Evolutionary conservation across 2,888 invertebrate species (phyloP), one percentile per base, ranked within the genome.

Genomic region (Drosophila nigricruria): DNA sequence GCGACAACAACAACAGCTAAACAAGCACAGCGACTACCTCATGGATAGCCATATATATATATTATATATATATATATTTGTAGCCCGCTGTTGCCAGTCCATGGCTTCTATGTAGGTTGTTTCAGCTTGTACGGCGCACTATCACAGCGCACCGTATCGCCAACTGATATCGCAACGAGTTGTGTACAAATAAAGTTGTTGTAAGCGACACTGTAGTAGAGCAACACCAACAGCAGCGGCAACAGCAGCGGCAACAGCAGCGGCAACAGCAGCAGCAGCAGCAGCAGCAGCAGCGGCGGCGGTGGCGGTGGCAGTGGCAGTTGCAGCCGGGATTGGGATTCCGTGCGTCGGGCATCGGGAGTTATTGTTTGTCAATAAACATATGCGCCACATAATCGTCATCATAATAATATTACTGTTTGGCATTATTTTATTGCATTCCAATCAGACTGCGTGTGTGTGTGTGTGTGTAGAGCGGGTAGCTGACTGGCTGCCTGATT

Each of bases 351-450:
- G 57, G 40, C 52, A 57, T 30, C 52, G 45, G 54, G 52, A 52
- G 52, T 52, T 34, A 70, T 80, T 89, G 70, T 81, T 79, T 83
- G 79, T 83, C 89, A 83, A 87, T 79, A 84, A 81, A 87, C 84
- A 87, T 82, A 87, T 84, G 88, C 88, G 88, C 89, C 84, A 83
- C 89, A 83, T 88, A 89, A 89, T 89, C 77, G 73, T 69, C 77
- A 77, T 67, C 74, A 86, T 86, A 86, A 81, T 71, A 79, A 86
- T 86, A 83, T 82, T 76, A 78, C 66, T 70, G 67, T 68, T 67
- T 65, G 70, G 53, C 52, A 70, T 70, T 84, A 82, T 64, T 78
- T 83, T 73, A 80, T 60, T 63, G 30, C 36, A 54, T 50, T 66
- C 52, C 43, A 14, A 53, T 69, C 53, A 42, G 57, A 32, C 57